Percentiles rank a stretch among this genome's conserved stretches.
Evolutionary conservation across 1,140 invertebrate genomes (phyloP).

Genomic region (Anagrus nilaparvatae): DNA sequence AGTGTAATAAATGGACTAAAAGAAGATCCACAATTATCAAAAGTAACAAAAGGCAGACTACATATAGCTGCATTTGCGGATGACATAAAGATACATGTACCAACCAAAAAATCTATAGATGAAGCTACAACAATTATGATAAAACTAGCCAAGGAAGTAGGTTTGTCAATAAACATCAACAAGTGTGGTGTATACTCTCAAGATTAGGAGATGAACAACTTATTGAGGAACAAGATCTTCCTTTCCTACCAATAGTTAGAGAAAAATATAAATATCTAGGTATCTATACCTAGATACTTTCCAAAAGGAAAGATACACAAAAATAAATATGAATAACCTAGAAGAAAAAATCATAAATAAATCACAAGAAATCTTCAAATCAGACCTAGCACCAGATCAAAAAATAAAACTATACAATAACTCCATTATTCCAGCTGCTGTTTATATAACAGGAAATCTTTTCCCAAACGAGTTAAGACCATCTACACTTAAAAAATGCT

Average conservation of each 20-base stretch:
- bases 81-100: slow-evolving; percentile 20
- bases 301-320: not conserved
- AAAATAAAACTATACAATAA: slow-evolving; percentile 8
- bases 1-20: not conserved
- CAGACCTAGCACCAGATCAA: not conserved
- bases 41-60: slow-evolving; percentile 12
- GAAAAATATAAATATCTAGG: slow-evolving; percentile 19
- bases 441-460: slow-evolving; percentile 2
- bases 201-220: slow-evolving; percentile 1
- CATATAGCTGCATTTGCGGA: slow-evolving; percentile 18
- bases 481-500: slow-evolving; percentile 3
- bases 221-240: slow-evolving; percentile 2
- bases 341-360: not conserved
- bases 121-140: slow-evolving; percentile 11
- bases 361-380: not conserved
- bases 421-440: not conserved
- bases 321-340: not conserved
- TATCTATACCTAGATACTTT: slow-evolving; percentile 13
- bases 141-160: not conserved
- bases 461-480: slow-evolving; percentile 2
- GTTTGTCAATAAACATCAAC: not conserved
- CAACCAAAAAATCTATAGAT: slow-evolving; percentile 4
- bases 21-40: not conserved
- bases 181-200: not conserved
- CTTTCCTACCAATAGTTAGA: slow-evolving; percentile 16